Percentiles rank a stretch among this genome's conserved stretches.
phyloP scores from a whole-genome alignment of 2,888 invertebrate species.

The Venusia cambrica region DNA sequence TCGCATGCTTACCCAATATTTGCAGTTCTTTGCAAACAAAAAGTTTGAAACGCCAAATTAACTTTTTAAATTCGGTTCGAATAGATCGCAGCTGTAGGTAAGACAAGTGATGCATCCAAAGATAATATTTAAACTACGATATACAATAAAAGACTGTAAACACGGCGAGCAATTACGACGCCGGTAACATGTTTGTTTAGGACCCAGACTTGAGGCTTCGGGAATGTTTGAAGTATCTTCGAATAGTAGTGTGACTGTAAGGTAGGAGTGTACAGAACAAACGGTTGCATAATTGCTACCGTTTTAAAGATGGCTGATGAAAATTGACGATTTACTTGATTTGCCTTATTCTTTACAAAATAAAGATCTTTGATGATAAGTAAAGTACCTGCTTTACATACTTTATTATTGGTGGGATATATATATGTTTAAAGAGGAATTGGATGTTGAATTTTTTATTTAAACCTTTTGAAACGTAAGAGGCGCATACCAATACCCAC shows the following conservation, averaged over 20 bases:
- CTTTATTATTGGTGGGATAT: too few relatives aligned
- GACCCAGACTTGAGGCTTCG: conserved; percentile 77
- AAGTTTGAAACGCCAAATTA: conserved; percentile 65
- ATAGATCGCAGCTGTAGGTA: conserved; percentile 68
- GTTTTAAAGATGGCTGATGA: conserved; percentile 3
- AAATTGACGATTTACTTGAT: conserved; percentile 5
- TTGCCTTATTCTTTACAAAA: too few relatives aligned
- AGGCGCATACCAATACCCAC: conserved; percentile 19
- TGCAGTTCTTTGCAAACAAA: conserved; percentile 27
- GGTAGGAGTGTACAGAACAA: conserved; percentile 9
- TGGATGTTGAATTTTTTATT: too few relatives aligned
- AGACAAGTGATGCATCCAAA: conserved; percentile 71
- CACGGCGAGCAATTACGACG: conserved; percentile 75
- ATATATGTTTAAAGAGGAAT: too few relatives aligned
- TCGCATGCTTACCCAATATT: conserved; percentile 14
- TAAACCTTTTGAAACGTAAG: too few relatives aligned
- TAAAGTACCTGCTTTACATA: too few relatives aligned
- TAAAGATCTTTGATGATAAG: too few relatives aligned
- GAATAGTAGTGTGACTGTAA: conserved; percentile 17
- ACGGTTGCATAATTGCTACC: conserved; percentile 16
- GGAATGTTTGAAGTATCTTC: conserved; percentile 69
- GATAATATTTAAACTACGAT: conserved; percentile 75
- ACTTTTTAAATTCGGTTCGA: conserved; percentile 51
- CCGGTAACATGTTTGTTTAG: conserved; percentile 78
- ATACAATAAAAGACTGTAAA: conserved; percentile 79